phyloP scores from a whole-genome alignment of 2,113 vertebrate species.

The Syngnathoides biaculeatus region DNA sequence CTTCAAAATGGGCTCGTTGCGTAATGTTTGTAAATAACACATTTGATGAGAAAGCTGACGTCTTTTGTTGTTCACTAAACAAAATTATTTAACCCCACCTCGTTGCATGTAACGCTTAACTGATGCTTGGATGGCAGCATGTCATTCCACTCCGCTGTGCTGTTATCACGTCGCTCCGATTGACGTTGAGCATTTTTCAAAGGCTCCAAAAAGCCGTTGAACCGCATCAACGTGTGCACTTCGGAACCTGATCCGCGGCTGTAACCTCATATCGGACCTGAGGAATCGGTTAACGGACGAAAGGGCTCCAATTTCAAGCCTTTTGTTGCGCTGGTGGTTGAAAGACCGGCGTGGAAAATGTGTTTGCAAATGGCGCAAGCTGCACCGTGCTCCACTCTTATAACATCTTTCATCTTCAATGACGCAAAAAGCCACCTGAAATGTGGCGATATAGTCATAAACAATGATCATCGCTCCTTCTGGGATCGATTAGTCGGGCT shows the following conservation, averaged over 20 bases:
- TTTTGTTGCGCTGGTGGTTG: constrained; percentile 40
- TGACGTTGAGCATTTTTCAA: too few species aligned
- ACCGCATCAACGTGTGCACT: not conserved
- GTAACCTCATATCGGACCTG: constrained; percentile 48
- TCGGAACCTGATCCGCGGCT: constrained; percentile 25
- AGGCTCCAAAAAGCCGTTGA: not conserved
- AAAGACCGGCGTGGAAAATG: constrained; percentile 6
- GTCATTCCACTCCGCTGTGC: not conserved
- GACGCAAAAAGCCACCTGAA: not conserved
- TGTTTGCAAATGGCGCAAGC: not conserved
- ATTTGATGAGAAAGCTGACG: not conserved
- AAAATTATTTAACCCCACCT: too few species aligned
- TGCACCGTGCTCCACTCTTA: not conserved
- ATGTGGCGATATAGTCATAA: not conserved
- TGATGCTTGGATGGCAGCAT: not conserved
- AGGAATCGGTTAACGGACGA: constrained; percentile 35
- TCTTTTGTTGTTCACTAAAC: too few species aligned
- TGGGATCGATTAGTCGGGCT: constrained; percentile 51
- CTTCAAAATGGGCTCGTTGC: not conserved
- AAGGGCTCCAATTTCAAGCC: constrained; percentile 45
- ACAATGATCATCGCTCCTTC: constrained; percentile 38
- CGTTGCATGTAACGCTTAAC: too few species aligned
- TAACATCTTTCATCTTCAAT: not conserved
- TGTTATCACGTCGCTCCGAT: too few species aligned
- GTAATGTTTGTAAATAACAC: not conserved